Conservation (phyloP, 2,113 vertebrate genomes). For the Chionomys nivalis region DNA sequence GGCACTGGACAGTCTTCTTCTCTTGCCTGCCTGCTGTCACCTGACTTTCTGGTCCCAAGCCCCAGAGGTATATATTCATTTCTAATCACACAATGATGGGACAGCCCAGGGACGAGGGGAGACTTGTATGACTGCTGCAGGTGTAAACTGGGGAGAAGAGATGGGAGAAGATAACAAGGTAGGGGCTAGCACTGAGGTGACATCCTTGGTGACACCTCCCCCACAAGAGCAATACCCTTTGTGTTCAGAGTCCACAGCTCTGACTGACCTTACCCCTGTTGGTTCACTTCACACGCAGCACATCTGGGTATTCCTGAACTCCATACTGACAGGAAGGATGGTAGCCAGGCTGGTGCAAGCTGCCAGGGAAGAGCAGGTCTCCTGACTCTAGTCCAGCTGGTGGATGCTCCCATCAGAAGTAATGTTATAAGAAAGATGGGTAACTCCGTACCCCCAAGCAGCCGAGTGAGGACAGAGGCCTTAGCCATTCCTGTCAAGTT, state of each 20-base stretch:
- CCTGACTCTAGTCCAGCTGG: not conserved
- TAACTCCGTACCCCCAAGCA: not conserved
- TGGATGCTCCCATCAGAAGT: not conserved
- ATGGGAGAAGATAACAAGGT: not conserved
- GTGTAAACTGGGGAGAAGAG: not conserved
- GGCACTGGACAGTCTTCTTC: not conserved
- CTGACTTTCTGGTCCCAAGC: not conserved
- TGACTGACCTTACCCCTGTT: not conserved
- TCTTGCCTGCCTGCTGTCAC: not conserved
- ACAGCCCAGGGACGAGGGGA: not conserved
- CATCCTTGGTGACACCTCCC: not conserved
- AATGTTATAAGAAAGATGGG: not conserved
- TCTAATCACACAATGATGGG: conserved; percentile 3
- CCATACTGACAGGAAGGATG: not conserved
- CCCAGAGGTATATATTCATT: not conserved
- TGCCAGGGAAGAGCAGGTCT: conserved; percentile 8
- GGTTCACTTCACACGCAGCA: not conserved
- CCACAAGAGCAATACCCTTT: not conserved
- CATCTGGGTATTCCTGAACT: not conserved
- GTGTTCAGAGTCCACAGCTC: not conserved
- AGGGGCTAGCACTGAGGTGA: not conserved
- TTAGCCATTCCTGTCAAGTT: not conserved
- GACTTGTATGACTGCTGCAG: not conserved
- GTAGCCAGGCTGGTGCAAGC: not conserved
- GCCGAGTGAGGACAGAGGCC: not conserved